Base-by-base conservation (phyloP, 1,140 invertebrate genomes). In the Venturia canescens region DNA sequence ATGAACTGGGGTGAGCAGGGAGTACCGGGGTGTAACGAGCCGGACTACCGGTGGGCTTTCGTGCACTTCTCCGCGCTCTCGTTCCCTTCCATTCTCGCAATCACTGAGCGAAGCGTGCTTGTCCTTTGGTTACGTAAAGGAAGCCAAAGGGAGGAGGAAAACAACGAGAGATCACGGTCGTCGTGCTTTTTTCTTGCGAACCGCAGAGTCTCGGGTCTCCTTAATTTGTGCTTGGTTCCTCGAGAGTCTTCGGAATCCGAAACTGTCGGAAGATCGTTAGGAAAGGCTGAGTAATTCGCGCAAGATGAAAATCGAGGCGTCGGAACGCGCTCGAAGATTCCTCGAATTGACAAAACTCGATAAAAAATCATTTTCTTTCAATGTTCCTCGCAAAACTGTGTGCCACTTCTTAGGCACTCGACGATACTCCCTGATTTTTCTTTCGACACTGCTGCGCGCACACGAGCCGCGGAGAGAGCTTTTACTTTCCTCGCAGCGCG, bases 31-130 rank as follows among this genome's bases (percentile, higher is more conserved):
- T 27, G 60, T 63, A 63, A 63, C 60, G 60, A 63, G 60, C 60
- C 26, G 60, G 26, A 63, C 60, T 63, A 63, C 60, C 60, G 60
- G 60, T 63, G 60, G 60, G 60, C 60, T 63, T 63, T 63, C 60
- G 23, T 60, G 23, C n/a, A 13, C 4, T 18, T 27, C 27, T 7
- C 60, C 3, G 18, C 60, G n/a, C 3, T 27, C 60, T 63, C 27
- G 9, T 63, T 27, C 60, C 60, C 23, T 27, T 63, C 60, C 60
- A 27, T 63, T 23, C n/a, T 63, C 60, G n/a, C 6, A 4, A 13
- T 63, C 60, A 27, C 60, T 15, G 13, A 23, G 50, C n/a, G 50
- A 18, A 53, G 50, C 50, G 6, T 53, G 50, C 11, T 53, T 63
- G 60, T 63, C 26, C 26, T 26, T 63, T 63, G 11, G 60, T 63